Evolutionary conservation across 2,113 vertebrate species (phyloP), one percentile per base, ranked within the genome.

Genomic region (Thomomys bottae): DNA sequence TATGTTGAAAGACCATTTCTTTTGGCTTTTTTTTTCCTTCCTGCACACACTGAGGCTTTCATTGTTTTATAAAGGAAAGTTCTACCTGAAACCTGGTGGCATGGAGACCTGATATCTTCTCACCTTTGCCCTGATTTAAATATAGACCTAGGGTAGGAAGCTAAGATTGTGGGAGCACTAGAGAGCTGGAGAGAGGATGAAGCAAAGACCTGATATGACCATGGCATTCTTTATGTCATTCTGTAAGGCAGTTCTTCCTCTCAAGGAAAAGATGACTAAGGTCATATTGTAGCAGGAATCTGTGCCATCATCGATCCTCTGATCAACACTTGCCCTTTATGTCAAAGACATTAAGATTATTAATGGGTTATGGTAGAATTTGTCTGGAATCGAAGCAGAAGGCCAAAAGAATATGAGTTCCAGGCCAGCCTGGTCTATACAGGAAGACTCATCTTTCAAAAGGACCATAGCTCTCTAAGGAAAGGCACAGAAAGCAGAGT

Each of bases 31-130:
- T 96, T 94, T 59, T 94, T 90, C 94, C 90, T 70, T 73, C 95
- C 85, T 61, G 23, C 82, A 76, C 94, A 81, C n/a, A 78, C 64
- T 78, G 88, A 94, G 88, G 89, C 91, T 89, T 94, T 93, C 63
- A 79, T 96, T 96, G 97, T 95, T 96, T 97, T 95, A 88, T 84
- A 93, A 81, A 92, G 80, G 14, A 79, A 32, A 76, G 36, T 61
- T 89, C 82, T 84, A 15, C 42, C 20, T 63, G 34, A 87, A 92
- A 67, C 63, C 68, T 93, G 90, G 87, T 64, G 68, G 36, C 38
- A 0, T 11, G 45, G 76, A 68, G 11, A 73, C 91, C 10, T 88
- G 10, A 8, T 57, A 54, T 92, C 70, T 84, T 94, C 23, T 93
- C 84, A 45, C 36, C 42, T 82, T 70, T 75, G 59, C 49, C 72